These are phyloP conservation scores for Caenorhabditis sulstoni DNA, from an alignment of 2,888 invertebrate genomes.

Conservation along the genomic window DNA sequence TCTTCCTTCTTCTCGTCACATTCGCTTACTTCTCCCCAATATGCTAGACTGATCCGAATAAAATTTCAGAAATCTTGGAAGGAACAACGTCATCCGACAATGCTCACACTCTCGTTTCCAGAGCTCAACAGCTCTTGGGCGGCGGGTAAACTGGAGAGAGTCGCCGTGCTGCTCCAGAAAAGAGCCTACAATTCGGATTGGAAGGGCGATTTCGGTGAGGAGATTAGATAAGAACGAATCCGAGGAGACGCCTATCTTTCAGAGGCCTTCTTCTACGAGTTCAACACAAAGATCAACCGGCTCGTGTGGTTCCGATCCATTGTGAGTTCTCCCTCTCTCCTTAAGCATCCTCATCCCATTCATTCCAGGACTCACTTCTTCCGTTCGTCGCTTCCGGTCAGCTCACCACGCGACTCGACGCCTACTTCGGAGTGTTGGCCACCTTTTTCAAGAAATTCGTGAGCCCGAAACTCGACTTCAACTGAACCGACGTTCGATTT, in stretches of 20 bases:
- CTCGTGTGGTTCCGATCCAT: background rate
- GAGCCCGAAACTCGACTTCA: background rate
- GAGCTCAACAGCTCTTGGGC: background rate
- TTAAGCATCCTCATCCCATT: background rate
- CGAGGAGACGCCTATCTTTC: background rate
- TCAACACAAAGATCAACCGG: background rate
- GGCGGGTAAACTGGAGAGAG: too few relatives aligned
- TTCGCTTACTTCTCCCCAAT: too few relatives aligned
- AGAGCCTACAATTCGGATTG: too few relatives aligned
- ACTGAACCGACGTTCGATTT: too few relatives aligned
- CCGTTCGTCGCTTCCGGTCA: background rate
- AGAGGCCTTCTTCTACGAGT: background rate
- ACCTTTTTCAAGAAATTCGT: background rate
- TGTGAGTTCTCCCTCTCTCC: background rate
- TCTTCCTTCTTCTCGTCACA: too few relatives aligned
- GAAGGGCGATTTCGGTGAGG: background rate
- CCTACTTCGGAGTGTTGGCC: background rate
- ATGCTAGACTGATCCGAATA: background rate
- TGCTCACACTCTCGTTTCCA: background rate
- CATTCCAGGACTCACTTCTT: background rate
- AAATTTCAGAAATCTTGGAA: background rate
- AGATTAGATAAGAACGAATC: too few relatives aligned
- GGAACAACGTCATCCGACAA: background rate
- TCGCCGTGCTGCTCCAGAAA: too few relatives aligned
- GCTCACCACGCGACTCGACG: background rate